Evolutionary conservation across 2,113 vertebrate genomes (phyloP).

Genomic region (Prionailurus bengalensis): DNA sequence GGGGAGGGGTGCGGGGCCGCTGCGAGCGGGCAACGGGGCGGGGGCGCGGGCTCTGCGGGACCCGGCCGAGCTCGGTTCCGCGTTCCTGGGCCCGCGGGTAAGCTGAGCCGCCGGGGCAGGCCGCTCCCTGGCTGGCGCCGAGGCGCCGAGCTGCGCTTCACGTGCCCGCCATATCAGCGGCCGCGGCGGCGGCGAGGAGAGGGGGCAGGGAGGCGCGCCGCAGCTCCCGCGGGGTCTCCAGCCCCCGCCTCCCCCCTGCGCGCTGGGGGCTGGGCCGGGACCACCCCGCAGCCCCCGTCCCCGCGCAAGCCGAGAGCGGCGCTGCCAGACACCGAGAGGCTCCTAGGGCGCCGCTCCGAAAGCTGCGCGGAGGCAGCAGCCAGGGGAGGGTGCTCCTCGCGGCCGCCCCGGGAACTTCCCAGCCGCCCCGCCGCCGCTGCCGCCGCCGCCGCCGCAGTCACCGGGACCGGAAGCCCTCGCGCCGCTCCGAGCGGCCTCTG

Average conservation of each 20-base stretch:
- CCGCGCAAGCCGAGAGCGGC: neutral
- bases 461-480: slow-evolving; percentile 80
- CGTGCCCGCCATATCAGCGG: slow-evolving; percentile 82
- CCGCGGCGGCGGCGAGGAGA: neutral
- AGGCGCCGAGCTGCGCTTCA: slow-evolving; percentile 80
- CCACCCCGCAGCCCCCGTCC: slow-evolving; percentile 55
- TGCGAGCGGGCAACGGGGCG: neutral
- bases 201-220: neutral
- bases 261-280: slow-evolving; percentile 22
- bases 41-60: slow-evolving; percentile 60
- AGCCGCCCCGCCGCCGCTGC: slow-evolving; percentile 65
- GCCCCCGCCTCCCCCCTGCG: slow-evolving; percentile 65
- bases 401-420: slow-evolving; percentile 82
- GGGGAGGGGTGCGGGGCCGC: slow-evolving; percentile 49
- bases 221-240: slow-evolving; percentile 74
- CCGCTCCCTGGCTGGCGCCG: slow-evolving; percentile 80
- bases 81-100: slow-evolving; percentile 76
- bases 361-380: slow-evolving; percentile 70
- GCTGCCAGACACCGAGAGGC: slow-evolving; percentile 73
- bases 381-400: slow-evolving; percentile 80
- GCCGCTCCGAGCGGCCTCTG: slow-evolving; percentile 66
- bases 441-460: slow-evolving; percentile 67
- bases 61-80: slow-evolving; percentile 71
- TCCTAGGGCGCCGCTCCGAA: slow-evolving; percentile 72
- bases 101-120: slow-evolving; percentile 75